These are phyloP conservation scores for Epinephelus lanceolatus DNA, from an alignment of 2,113 vertebrate genomes.

Conservation along the genomic window DNA sequence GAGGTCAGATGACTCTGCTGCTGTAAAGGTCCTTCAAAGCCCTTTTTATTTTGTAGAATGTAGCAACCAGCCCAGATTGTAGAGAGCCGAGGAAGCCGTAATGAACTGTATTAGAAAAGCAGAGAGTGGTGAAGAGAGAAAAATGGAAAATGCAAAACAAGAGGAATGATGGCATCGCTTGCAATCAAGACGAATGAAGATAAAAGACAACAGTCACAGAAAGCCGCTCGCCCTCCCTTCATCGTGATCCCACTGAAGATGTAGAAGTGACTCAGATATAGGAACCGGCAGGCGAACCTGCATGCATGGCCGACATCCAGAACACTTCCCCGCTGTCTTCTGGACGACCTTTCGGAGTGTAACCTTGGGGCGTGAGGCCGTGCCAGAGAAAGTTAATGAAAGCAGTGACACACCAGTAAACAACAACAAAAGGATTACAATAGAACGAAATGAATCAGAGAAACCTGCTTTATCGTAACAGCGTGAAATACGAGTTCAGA, in stretches of 20 bases:
- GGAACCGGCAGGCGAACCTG: constrained; percentile 3
- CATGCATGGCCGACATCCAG: constrained; percentile 40
- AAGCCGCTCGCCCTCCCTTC: not conserved
- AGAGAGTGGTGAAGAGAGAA: not conserved
- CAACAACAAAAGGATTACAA: not conserved
- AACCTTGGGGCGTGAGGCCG: constrained; percentile 34
- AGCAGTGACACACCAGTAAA: not conserved
- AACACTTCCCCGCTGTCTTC: constrained; percentile 31
- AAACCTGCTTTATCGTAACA: not conserved
- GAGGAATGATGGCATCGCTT: not conserved
- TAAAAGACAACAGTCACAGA: not conserved
- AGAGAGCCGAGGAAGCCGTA: not conserved
- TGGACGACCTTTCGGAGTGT: constrained; percentile 48
- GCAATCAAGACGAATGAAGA: not conserved
- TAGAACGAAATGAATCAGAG: not conserved
- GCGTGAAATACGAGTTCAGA: not conserved
- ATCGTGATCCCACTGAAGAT: not conserved
- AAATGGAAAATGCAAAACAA: not conserved
- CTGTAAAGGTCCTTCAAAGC: not conserved
- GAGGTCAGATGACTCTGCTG: too few relatives aligned
- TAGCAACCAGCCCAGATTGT: not conserved
- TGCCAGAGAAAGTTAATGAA: constrained; percentile 13
- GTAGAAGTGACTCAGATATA: not conserved
- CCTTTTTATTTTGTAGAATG: not conserved
- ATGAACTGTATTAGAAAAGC: not conserved